phyloP scores from a whole-genome alignment of 1,140 invertebrate species.

The Drosophila dunni region DNA sequence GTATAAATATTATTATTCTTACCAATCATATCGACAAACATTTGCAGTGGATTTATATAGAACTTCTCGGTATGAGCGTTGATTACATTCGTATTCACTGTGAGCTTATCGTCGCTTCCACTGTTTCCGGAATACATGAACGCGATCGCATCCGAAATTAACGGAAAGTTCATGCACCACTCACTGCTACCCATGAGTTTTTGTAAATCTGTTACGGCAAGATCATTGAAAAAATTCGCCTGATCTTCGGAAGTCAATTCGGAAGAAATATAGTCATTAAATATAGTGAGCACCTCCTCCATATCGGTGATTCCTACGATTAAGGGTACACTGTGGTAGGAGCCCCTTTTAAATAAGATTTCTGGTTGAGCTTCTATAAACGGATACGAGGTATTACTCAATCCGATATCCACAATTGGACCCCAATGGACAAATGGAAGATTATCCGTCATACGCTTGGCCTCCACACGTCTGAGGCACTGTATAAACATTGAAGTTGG shows the following conservation, averaged over 20 bases:
- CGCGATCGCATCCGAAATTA: constrained; percentile 89
- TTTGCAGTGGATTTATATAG: constrained; percentile 89
- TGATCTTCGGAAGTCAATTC: constrained; percentile 86
- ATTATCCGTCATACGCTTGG: constrained; percentile 86
- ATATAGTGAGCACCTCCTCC: constrained; percentile 89
- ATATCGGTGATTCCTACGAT: constrained; percentile 91
- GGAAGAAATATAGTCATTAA: constrained; percentile 85
- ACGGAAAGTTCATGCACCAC: constrained; percentile 89
- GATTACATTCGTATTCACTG: constrained; percentile 85
- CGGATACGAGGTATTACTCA: constrained; percentile 88
- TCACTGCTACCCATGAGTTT: constrained; percentile 83
- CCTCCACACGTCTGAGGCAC: constrained; percentile 88
- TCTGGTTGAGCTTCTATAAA: constrained; percentile 89
- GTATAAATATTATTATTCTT: constrained; percentile 87
- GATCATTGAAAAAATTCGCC: constrained; percentile 87
- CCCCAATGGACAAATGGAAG: constrained; percentile 89
- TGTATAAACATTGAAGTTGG: constrained; percentile 88
- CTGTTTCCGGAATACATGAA: constrained; percentile 90
- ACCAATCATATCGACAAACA: constrained; percentile 88
- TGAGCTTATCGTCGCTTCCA: constrained; percentile 85
- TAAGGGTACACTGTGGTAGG: constrained; percentile 88
- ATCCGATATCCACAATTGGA: constrained; percentile 89
- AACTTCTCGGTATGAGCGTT: constrained; percentile 90
- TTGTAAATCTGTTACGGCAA: constrained; percentile 86
- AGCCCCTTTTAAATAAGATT: constrained; percentile 86